Base-by-base conservation (phyloP, 2,797 vertebrate genomes). In the Urophycis tenuis region DNA sequence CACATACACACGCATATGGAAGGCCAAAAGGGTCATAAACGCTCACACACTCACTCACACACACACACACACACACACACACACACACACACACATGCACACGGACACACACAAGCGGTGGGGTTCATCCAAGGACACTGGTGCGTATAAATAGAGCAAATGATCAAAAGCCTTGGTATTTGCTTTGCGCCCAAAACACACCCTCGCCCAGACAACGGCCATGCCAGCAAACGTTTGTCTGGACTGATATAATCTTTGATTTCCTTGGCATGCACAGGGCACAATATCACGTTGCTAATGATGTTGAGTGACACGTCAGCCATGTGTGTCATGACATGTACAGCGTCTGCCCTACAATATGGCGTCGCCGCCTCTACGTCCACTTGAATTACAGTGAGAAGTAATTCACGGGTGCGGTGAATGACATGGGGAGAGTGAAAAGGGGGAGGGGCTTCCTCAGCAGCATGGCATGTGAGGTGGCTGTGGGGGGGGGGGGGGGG, bases 381-480 rank as follows among this genome's bases (percentile, higher is more conserved):
- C 5, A 7, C 22, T 53, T 53, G 5, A 53, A n/a, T 53, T 45
- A 45, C 41, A 15, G 41, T 45, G 17, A 15, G 41, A 12, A 45
- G 9, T 11, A 67, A 25, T 25, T 8, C 53, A 19, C 29, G 2
- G 36, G n/a, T 25, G 69, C 73, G 10, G 84, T 33, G 25, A 31
- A 76, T n/a, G 29, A 41, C 29, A 31, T 73, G 19, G 75, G 75
- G 73, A n/a, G 78, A 84, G 77, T 22, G 15, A 75, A 79, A 79
- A 76, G 67, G 72, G 75, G 75, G 73, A 75, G 77, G 77, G 80
- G 8, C 45, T 81, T 75, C 78, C 77, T 69, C 82, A 79, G 77
- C 88, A 84, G 82, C 85, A 85, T 84, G 81, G 84, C 79, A 79
- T 80, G 82, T 85, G 83, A 87, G 85, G 81, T 80, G 86, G 86